Base-by-base conservation (phyloP, 2,888 invertebrate genomes). In the Calameuta pallipes region DNA sequence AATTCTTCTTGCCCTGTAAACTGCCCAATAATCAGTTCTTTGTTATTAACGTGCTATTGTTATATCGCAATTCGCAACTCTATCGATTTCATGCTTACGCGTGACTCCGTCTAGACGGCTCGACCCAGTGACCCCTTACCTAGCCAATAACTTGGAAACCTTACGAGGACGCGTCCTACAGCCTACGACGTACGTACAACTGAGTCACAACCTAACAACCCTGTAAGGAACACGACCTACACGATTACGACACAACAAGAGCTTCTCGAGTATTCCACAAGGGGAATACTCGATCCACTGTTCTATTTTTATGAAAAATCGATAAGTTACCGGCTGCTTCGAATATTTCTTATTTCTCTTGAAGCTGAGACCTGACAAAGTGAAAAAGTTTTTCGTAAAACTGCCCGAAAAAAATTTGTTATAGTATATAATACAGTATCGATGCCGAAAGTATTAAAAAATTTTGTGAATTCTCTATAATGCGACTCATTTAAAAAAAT, bases 121-220 rank as follows among this genome's bases (percentile, higher is more conserved):
- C 56, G 56, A 56, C 56, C 56, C 23, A 56, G 56, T 56, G 56
- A 56, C 56, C 56, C 9, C 56, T 56, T 56, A 56, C 56, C 86
- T 85, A 83, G 85, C 86, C 88, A 80, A 86, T 85, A 86, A 87
- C 78, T 87, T 74, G 83, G 89, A 89, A 89, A 86, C 88, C 89
- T 86, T 88, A 89, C 80, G 79, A 79, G 76, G 78, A 80, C 79
- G 9, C 71, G 30, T 23, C 30, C 56, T 56, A 56, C 23, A 56
- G 2, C 56, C 23, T 56, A 56, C 56, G 56, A 56, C 56, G 56
- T 56, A 56, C 56, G 23, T 56, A 23, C 56, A 23, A 56, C 9
- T 9, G 23, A 56, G 23, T 9, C 56, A 56, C 56, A 56, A 23
- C 56, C 56, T 56, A 56, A 56, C 6, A 56, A 56, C 56, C 56